phyloP scores from a whole-genome alignment of 2,888 invertebrate genomes.

The Nasonia oneida region DNA sequence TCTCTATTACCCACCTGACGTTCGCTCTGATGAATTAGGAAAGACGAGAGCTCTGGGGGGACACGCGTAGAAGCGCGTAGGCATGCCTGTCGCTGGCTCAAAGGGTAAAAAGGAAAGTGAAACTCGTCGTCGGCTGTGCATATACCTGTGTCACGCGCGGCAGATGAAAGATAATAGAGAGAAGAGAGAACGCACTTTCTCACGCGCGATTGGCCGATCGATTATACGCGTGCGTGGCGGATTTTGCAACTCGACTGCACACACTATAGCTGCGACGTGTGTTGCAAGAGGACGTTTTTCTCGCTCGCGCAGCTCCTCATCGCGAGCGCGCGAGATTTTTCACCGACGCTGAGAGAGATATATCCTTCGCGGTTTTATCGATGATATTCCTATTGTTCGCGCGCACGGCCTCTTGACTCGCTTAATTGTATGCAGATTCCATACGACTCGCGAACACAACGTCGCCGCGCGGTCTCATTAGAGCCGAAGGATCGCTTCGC shows the following conservation, averaged over 20 bases:
- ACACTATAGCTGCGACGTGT: background rate
- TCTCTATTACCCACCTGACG: conserved; percentile 55
- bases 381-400: conserved; percentile 52
- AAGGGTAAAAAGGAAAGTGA: conserved; percentile 52
- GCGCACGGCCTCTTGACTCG: conserved; percentile 26
- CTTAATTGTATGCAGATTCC: conserved; percentile 58
- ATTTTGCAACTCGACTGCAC: conserved; percentile 17
- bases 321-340: background rate
- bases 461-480: conserved; percentile 31
- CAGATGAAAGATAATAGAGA: conserved; percentile 42
- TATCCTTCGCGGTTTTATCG: conserved; percentile 49
- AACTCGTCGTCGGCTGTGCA: background rate
- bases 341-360: conserved; percentile 25
- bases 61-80: background rate
- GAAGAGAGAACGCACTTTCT: conserved; percentile 49
- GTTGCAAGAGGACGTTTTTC: conserved; percentile 27
- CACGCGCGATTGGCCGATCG: conserved; percentile 55
- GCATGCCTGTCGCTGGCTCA: background rate
- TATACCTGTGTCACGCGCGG: conserved; percentile 38
- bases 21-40: conserved; percentile 32
- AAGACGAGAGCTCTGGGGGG: background rate
- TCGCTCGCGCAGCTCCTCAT: conserved; percentile 32
- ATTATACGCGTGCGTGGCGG: conserved; percentile 29
- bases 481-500: background rate
- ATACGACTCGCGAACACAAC: background rate